phyloP scores from a whole-genome alignment of 2,888 invertebrate species.

The Smittia sp. region DNA sequence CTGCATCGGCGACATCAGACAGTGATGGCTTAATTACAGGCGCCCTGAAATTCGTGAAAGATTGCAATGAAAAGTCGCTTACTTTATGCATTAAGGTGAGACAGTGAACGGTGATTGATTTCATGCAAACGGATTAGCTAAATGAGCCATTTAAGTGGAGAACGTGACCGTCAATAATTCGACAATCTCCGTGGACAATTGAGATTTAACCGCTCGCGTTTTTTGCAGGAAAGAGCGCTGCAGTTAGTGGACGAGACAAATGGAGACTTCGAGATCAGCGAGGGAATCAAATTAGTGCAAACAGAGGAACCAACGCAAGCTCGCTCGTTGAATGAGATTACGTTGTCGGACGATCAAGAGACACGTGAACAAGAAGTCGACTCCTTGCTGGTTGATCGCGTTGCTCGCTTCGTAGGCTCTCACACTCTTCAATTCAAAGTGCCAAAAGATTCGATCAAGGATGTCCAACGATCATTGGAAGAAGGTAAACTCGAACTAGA shows the following conservation, averaged over 20 bases:
- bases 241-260: conserved; percentile 65
- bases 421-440: conserved; percentile 79
- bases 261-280: conserved; percentile 61
- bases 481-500: conserved; percentile 82
- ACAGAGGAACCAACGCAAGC: conserved; percentile 56
- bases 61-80: conserved; percentile 67
- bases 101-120: neutral
- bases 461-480: conserved; percentile 74
- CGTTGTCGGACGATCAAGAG: conserved; percentile 69
- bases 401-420: conserved; percentile 71
- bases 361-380: conserved; percentile 72
- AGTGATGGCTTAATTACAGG: conserved; percentile 61
- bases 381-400: conserved; percentile 68
- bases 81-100: conserved; percentile 71
- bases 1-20: conserved; percentile 55
- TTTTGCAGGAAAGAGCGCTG: conserved; percentile 64
- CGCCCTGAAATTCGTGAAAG: conserved; percentile 67
- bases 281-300: conserved; percentile 60
- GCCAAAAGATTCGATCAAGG: conserved; percentile 68
- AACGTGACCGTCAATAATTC: too few species aligned
- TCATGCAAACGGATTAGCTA: too few species aligned
- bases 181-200: too few species aligned
- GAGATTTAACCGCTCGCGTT: neutral
- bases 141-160: too few species aligned
- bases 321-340: conserved; percentile 62